These are phyloP conservation scores for Endotricha flammealis DNA, from an alignment of 2,888 invertebrate genomes.

Conservation along the genomic window DNA sequence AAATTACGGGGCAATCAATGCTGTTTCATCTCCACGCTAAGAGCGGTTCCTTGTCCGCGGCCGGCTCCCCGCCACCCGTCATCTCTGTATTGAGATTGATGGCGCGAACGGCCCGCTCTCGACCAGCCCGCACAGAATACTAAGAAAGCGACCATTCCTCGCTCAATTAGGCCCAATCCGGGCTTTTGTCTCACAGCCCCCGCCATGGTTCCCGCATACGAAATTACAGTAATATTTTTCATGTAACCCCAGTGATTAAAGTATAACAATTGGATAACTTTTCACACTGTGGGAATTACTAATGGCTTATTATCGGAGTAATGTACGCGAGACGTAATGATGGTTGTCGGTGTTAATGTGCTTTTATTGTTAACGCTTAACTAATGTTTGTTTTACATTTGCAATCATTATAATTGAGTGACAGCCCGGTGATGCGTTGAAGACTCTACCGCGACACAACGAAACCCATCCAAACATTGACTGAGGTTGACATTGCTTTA, in stretches of 20 bases:
- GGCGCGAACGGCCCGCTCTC: constrained; percentile 51
- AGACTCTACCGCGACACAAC: too few species aligned
- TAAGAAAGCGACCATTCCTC: constrained; percentile 64
- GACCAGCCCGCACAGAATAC: constrained; percentile 53
- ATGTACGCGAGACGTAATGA: not conserved
- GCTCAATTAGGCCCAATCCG: constrained; percentile 69
- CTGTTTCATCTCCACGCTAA: constrained; percentile 42
- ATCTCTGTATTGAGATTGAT: constrained; percentile 75
- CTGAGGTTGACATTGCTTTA: too few species aligned
- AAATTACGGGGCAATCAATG: constrained; percentile 55
- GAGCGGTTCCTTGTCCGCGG: constrained; percentile 69
- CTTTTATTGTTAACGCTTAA: too few species aligned
- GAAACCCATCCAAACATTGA: too few species aligned
- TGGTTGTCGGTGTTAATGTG: not conserved
- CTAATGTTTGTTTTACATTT: too few species aligned
- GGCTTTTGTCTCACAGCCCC: constrained; percentile 51
- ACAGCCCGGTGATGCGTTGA: too few species aligned
- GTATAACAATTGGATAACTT: constrained; percentile 34
- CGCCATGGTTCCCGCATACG: constrained; percentile 58
- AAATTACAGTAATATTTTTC: constrained; percentile 68
- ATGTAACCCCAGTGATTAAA: constrained; percentile 57
- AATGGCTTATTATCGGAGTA: constrained; percentile 7
- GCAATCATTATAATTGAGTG: too few species aligned
- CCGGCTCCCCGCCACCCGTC: constrained; percentile 65
- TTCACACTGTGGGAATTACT: constrained; percentile 4